Evolutionary conservation across 1,140 invertebrate genomes (phyloP), one percentile per base, ranked within the genome.

Genomic region (Cyclina sinensis): DNA sequence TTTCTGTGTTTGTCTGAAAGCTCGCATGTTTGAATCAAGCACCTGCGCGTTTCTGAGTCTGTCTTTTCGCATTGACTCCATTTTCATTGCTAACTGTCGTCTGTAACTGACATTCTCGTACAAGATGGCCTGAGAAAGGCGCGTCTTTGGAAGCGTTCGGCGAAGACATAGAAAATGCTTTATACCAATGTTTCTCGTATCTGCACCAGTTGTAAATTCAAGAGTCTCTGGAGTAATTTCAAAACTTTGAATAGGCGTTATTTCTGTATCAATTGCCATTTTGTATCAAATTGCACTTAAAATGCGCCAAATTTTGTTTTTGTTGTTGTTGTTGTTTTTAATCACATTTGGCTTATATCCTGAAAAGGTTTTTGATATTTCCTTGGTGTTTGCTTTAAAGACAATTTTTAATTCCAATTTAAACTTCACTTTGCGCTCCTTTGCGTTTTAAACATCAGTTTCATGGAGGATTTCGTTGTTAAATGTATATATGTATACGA

Each of bases 31-130:
- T 21, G 80, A 88, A 27, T 88, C 86, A 43, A 88, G 70, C 48
- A 83, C 86, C 48, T 73, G 65, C 0, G 80, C 68, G 78, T 88
- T 82, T n/a, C 79, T 43, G 18, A 82, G 21, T 62, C 80, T 68
- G 51, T 88, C 80, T 35, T 73, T 81, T 27, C 70, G 62, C 68
- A 88, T 88, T n/a, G 86, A 82, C n/a, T 81, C 79, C 79, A 82
- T 82, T 46, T 88, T 88, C 86, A 88, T 88, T 0, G 48, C 24
- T 7, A 88, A 65, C 43, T 88, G 86, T 35, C 86, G 78, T 46
- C 79, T 82, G 79, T 88, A 83, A 65, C 86, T 88, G 3, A 88
- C 86, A 74, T 88, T 88, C 57, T 88, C 86, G 48, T 88, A 88
- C 35, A 88, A 48, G 18, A 88, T 88, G 12, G 86, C 86, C 86